Evolutionary conservation across 2,888 invertebrate genomes (phyloP).

Genomic region (Caenorhabditis sinica): DNA sequence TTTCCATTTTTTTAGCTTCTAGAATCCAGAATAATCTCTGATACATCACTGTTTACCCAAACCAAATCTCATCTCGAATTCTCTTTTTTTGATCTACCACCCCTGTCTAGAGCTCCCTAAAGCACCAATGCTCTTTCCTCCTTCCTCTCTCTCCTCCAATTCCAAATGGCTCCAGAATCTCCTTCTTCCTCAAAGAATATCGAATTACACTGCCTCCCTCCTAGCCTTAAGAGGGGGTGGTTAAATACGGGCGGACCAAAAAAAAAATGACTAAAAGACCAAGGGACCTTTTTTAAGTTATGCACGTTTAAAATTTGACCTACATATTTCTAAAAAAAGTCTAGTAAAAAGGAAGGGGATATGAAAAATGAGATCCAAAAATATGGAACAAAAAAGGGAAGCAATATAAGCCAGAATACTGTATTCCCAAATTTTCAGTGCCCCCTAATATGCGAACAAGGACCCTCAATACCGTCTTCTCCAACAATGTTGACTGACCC

Average conservation of each 20-base stretch:
- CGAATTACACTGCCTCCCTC: not conserved
- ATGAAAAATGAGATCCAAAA: not conserved
- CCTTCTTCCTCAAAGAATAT: not conserved
- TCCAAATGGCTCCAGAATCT: not conserved
- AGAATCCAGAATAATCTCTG: too few relatives aligned
- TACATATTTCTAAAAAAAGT: not conserved
- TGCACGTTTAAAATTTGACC: too few relatives aligned
- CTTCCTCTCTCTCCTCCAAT: not conserved
- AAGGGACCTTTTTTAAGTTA: not conserved
- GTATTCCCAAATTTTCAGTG: slow-evolving; percentile 71
- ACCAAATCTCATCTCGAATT: too few relatives aligned
- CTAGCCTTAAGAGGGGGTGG: not conserved
- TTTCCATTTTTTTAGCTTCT: too few relatives aligned
- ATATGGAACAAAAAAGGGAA: not conserved
- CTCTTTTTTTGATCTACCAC: too few relatives aligned
- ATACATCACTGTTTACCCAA: too few relatives aligned
- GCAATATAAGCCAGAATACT: not conserved
- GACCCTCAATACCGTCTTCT: slow-evolving; percentile 81
- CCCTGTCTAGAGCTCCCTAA: not conserved
- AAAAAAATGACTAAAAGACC: not conserved
- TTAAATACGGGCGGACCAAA: not conserved
- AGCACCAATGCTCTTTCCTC: not conserved
- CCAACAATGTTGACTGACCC: slow-evolving; percentile 68
- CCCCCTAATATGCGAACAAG: slow-evolving; percentile 82
- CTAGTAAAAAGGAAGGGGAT: not conserved